Evolutionary conservation across 1,140 invertebrate genomes (phyloP), one percentile per base, ranked within the genome.

Genomic region (Streblospio benedicti): DNA sequence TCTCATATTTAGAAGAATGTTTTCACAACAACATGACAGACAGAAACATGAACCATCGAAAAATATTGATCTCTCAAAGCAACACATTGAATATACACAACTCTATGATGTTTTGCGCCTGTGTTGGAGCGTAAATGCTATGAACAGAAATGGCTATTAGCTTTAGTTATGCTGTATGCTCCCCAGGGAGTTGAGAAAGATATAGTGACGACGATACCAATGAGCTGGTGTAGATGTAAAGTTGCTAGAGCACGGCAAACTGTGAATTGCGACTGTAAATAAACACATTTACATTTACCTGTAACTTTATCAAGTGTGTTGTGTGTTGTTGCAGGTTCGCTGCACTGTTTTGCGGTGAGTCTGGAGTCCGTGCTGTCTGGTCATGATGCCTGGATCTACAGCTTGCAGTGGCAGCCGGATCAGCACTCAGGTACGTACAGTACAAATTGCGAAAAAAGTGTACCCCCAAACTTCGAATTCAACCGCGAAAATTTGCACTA

Each of bases 371-470:
- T 97, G 25, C 76, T 97, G 5, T 83, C 83, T 68, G 93, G 91
- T 0, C 95, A 98, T 72, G 93, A 96, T 73, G 87, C 86, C 2
- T 96, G 93, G 91, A 83, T 97, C 57, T 93, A 95, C 79, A 88
- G 88, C 43, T 82, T 96, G 0, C 81, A 88, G 66, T 97, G 92
- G 93, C 83, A 86, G 68, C 81, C 81, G 51, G 65, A 61, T 56
- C 65, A 69, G 9, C 43, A 61, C 14, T 62, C 45, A 60, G 71
- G 72, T 68, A 59, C 60, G 57, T 38, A 47, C n/a, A n/a, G n/a
- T n/a, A n/a, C n/a, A n/a, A n/a, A n/a, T n/a, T n/a, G n/a, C n/a
- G n/a, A n/a, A n/a, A n/a, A n/a, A n/a, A n/a, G n/a, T n/a, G n/a
- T n/a, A n/a, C n/a, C n/a, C n/a, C n/a, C n/a, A n/a, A n/a, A n/a